phyloP scores from a whole-genome alignment of 1,140 invertebrate genomes.

The Eurosta solidaginis region DNA sequence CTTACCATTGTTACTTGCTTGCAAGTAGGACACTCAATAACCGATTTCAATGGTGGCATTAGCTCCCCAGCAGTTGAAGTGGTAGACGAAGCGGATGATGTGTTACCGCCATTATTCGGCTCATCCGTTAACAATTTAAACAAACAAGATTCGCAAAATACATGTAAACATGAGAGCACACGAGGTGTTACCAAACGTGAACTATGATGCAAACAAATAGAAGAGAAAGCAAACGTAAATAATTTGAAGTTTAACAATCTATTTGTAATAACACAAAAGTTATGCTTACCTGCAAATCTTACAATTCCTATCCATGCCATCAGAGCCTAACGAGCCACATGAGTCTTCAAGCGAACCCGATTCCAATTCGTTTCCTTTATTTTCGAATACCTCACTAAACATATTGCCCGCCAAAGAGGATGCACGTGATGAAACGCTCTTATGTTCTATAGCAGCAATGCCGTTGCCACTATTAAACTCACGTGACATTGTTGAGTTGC shows the following conservation, averaged over 20 bases:
- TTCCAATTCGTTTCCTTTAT: conserved; percentile 44
- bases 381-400: conserved; percentile 37
- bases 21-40: conserved; percentile 73
- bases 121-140: conserved; percentile 78
- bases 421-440: conserved; percentile 31
- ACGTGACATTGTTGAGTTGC: conserved; percentile 1
- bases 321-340: conserved; percentile 33
- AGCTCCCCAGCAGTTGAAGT: conserved; percentile 49
- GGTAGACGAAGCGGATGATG: conserved; percentile 53
- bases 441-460: conserved; percentile 12
- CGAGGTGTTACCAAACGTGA: conserved; percentile 76
- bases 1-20: conserved; percentile 79
- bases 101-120: conserved; percentile 62
- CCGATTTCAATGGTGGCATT: conserved; percentile 29
- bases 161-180: conserved; percentile 88
- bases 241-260: not conserved
- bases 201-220: conserved; percentile 37
- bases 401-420: conserved; percentile 34
- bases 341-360: conserved; percentile 49
- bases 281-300: conserved; percentile 56
- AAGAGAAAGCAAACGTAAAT: not conserved
- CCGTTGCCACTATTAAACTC: not conserved
- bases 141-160: conserved; percentile 88
- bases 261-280: not conserved
- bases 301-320: conserved; percentile 53